phyloP scores from a whole-genome alignment of 2,113 vertebrate genomes.

The Brienomyrus longianalis region DNA sequence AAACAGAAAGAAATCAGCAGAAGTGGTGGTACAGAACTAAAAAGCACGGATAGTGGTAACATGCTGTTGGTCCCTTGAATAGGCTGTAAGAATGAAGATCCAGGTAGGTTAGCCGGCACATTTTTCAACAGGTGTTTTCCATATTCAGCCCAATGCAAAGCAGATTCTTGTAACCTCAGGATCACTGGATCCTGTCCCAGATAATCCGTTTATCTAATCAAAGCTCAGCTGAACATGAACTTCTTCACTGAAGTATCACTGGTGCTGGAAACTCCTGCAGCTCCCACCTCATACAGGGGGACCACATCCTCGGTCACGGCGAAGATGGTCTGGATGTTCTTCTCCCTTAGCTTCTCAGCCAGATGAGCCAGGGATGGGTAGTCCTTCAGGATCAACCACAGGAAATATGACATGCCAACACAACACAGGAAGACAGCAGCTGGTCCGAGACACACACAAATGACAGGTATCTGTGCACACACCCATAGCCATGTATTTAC shows the following conservation, averaged over 20 bases:
- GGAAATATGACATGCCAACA: background rate
- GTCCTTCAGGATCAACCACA: background rate
- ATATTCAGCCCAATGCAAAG: background rate
- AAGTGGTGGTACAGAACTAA: background rate
- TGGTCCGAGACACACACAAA: background rate
- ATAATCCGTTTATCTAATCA: background rate
- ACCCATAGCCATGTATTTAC: background rate
- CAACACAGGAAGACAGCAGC: background rate
- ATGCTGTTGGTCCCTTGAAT: background rate
- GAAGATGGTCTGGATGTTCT: constrained; percentile 30
- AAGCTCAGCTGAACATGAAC: background rate
- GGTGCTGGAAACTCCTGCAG: background rate
- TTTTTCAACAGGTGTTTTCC: background rate
- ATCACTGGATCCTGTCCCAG: background rate
- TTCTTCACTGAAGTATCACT: background rate
- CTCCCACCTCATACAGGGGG: constrained; percentile 19
- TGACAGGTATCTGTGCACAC: background rate
- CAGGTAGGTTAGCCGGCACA: background rate
- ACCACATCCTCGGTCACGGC: constrained; percentile 22
- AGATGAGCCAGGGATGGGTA: constrained; percentile 26
- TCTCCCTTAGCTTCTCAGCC: constrained; percentile 28
- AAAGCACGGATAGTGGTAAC: background rate
- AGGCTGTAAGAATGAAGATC: background rate
- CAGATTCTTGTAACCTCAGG: background rate
- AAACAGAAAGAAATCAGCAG: background rate